Percentiles rank a stretch among this genome's conserved stretches.
phyloP scores from a whole-genome alignment of 2,888 invertebrate genomes.

The Craniophora ligustri region DNA sequence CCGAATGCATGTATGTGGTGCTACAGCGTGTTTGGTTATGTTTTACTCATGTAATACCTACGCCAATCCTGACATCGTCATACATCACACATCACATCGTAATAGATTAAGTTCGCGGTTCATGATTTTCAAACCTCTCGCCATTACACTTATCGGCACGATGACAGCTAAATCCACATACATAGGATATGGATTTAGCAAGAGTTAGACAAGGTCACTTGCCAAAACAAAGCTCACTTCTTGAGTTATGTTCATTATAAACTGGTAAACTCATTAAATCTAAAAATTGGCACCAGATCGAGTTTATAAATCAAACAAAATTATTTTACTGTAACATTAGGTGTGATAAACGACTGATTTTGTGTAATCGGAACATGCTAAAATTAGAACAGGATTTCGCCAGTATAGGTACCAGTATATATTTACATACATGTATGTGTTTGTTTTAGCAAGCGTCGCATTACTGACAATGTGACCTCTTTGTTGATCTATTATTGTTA shows the following conservation, averaged over 20 bases:
- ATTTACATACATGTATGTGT: neutral
- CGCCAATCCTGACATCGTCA: no score
- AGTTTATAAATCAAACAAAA: neutral
- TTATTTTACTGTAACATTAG: neutral
- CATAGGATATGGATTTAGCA: no score
- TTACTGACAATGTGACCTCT: slow-evolving; percentile 47
- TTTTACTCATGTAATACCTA: no score
- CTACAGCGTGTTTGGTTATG: no score
- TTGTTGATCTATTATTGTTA: slow-evolving; percentile 48
- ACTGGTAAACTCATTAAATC: neutral
- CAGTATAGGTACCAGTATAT: neutral
- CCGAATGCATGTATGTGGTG: no score
- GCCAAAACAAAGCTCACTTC: neutral
- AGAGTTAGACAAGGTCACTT: no score
- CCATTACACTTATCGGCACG: neutral
- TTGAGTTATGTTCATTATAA: neutral
- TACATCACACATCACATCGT: no score
- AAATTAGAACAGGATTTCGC: neutral
- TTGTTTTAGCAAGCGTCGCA: slow-evolving; percentile 11
- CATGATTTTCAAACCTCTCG: no score
- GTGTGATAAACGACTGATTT: neutral
- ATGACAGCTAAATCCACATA: neutral
- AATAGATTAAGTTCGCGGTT: no score
- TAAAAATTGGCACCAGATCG: neutral
- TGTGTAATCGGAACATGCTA: neutral